Base-by-base conservation (phyloP, 23 tunicate genomes). In the Styela clava region DNA sequence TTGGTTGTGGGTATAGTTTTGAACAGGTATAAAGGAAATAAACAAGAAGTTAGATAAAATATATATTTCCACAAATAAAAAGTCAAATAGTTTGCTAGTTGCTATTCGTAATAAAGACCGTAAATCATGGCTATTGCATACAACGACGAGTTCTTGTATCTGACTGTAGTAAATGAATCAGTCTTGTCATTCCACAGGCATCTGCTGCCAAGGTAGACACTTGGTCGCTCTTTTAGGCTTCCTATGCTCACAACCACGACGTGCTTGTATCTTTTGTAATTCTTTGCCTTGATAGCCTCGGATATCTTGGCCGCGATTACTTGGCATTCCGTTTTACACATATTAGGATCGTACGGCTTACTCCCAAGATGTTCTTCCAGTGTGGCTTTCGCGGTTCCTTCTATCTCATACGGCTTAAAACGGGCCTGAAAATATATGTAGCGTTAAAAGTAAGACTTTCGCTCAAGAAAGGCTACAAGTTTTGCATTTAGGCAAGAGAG, bases 151-250 rank as follows among this genome's bases (percentile, higher is more conserved):
- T 95, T 95, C 69, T 95, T 95, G 74, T 74, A 95, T 68, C 92
- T 82, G 18, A 90, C 86, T 21, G 96, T 89, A 2, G 89, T 74
- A 31, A 86, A 95, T 16, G 95, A 89, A 69, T 95, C 99, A 0
- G 99, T 95, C 74, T 86, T 86, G 65, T 95, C 99, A 70, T 95
- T 95, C 99, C 99, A 95, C 25, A 95, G 78, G 63, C 99, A 95
- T 61, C 95, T 78, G 72, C 88, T 86, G 61, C 99, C 96, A 18
- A 95, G 67, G 69, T 89, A 95, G 3, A 95, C 89, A 0, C 95
- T 89, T 9, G 99, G 99, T 24, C 88, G 62, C 68, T 90, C 99
- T 62, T 81, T 84, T 0, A 95, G 69, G 64, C 96, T 89, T 2
- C 99, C 99, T 28, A 95, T 95, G 64, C 88, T 89, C 63, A 95